Base-by-base conservation (phyloP, 1,140 invertebrate genomes). In the Arion vulgaris region DNA sequence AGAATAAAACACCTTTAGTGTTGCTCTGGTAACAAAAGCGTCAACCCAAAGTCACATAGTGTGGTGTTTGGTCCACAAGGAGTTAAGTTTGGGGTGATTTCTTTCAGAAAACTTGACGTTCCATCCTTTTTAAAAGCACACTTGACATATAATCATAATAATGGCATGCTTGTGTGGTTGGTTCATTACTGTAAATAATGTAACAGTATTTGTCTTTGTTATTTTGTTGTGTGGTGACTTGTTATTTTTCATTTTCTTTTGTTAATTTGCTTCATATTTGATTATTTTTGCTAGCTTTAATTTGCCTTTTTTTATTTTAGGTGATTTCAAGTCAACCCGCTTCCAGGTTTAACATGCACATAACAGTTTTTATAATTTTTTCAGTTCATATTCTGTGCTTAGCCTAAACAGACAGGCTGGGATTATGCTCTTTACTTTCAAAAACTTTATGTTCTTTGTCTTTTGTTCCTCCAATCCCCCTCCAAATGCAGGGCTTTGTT, bases 401-500 rank as follows among this genome's bases (percentile, higher is more conserved):
- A 57, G 15, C 28, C 39, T 36, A 4, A 41, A 11, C 41, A 28
- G 34, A 36, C 75, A 26, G 45, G 2, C 9, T 57, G 53, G 53
- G 26, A n/a, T 66, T 39, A 53, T 23, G 26, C 19, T 23, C 0
- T 51, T 53, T 23, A 23, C 23, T 72, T 57, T 57, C 53, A 36
- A 28, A 74, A 62, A 69, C 32, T 76, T 79, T 78, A 51, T 53
- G 19, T 87, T 72, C 88, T 93, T 77, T 80, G 87, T 94, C 85
- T 78, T 99, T 98, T 94, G 96, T 96, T n/a, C 86, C 87, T 45
- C 68, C 84, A 26, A 84, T 85, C 93, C 99, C n/a, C 1, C 98
- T 96, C 91, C 95, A 97, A 88, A 49, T 75, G 57, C 81, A 83
- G 81, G 80, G 80, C 51, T 81, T 81, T 81, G 80, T 81, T 66